Base-by-base conservation (phyloP, 2,113 vertebrate genomes). In the Dipodomys stephensi region DNA sequence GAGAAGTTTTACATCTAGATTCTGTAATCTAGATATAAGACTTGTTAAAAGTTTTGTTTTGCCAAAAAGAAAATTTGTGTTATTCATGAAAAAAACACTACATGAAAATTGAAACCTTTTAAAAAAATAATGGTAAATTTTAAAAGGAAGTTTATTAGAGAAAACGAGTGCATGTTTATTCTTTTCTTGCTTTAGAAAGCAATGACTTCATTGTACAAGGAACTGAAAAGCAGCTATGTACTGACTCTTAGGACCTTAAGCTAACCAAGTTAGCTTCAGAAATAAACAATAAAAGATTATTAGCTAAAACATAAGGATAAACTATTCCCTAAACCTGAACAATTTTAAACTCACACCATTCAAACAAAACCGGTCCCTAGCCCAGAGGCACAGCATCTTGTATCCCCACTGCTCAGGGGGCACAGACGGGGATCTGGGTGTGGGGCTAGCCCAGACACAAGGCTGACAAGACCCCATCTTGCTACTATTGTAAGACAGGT, bases 31-130 rank as follows among this genome's bases (percentile, higher is more conserved):
- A 67, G 39, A 3, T 65, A 35, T 84, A 23, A 94, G 28, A 85
- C 84, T 82, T 30, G 60, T 84, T 30, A 88, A 78, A 83, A 83
- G 76, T 91, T 93, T 79, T 77, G 64, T 44, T 78, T 88, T 87
- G 13, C 28, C 86, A 94, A 92, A 88, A 76, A 91, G 8, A 90
- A 95, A 65, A 57, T 57, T 16, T 57, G 53, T 57, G 53, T 57
- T 16, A 57, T 57, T 13, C 53, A 57, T 57, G 68, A n/a, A 27
- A 30, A 30, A n/a, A 28, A 19, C 20, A 53, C 18, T 69, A 30
- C 67, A 25, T 72, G 23, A 57, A 57, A 57, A 57, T 15, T 57
- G 53, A 23, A 62, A 4, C 9, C 83, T 23, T 87, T 85, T 22
- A 57, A 83, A 53, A 53, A 93, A 81, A 74, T 72, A 67, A 68